Evolutionary conservation across 2,113 vertebrate species (phyloP), one percentile per base, ranked within the genome.

Genomic region (Mesoclemmys tuberculata): DNA sequence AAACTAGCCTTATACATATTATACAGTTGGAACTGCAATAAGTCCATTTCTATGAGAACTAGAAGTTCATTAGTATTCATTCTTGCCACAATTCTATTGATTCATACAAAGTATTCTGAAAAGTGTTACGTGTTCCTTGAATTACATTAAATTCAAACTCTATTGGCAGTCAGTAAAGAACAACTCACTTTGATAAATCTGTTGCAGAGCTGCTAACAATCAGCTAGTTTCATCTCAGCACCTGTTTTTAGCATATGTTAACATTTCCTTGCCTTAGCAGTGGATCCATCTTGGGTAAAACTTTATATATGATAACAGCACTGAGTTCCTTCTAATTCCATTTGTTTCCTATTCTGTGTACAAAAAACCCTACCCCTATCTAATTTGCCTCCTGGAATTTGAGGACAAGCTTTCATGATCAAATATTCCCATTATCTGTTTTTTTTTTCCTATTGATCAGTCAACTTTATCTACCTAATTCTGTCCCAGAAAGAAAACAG

Each of bases 51-150:
- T 55, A 54, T 8, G 41, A 54, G 90, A 77, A 1, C 0, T 35
- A 22, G 46, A 4, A 13, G 2, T 7, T 92, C 88, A 90, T 74
- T 0, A 2, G 80, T 88, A n/a, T 3, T 83, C 29, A 58, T 58
- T 3, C 58, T 92, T 90, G 24, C 0, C 2, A 83, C 83, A 75
- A 4, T 82, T 93, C 71, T 10, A 7, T 10, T 89, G 19, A 16
- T 94, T 80, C 54, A 89, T 31, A 12, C 26, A 71, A 49, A 90
- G n/a, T 13, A 80, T 87, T 64, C 61, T 85, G 26, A 81, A 94
- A 10, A 84, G 44, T 44, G 3, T 64, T 29, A 84, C 58, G 61
- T 44, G 46, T 29, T 82, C 56, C 11, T 74, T 38, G 29, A 26
- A 75, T 29, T 24, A 2, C 31, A 48, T 68, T 27, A 38, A 18